These are phyloP conservation scores for Nymphalis io DNA, from an alignment of 1,140 invertebrate species.

Conservation along the genomic window DNA sequence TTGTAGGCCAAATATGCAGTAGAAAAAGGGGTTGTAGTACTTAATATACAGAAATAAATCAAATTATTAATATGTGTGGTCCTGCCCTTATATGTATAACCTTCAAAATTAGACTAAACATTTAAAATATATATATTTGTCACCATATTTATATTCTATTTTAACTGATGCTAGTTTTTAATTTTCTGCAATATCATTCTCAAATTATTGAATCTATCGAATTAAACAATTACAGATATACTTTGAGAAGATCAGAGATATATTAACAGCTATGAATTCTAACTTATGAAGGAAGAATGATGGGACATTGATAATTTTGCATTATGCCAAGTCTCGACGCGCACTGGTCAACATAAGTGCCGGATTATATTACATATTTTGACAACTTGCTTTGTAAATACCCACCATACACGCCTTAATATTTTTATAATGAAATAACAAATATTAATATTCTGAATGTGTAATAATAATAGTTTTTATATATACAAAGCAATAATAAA, in stretches of 20 bases:
- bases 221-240: conserved; percentile 24
- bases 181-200: conserved; percentile 8
- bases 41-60: too few species aligned
- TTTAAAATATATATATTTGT: not conserved
- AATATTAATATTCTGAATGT: conserved; percentile 10
- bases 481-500: conserved; percentile 12
- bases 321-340: conserved; percentile 11
- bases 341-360: conserved; percentile 2
- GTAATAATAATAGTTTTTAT: conserved; percentile 12
- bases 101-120: not conserved
- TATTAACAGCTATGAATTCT: conserved; percentile 10
- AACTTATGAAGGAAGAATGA: conserved; percentile 15
- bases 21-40: too few species aligned
- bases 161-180: conserved; percentile 7
- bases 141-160: not conserved
- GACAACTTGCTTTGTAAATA: conserved; percentile 7
- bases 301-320: not conserved
- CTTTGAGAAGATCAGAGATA: conserved; percentile 20
- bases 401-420: conserved; percentile 5
- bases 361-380: not conserved
- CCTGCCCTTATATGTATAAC: too few species aligned
- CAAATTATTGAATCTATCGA: conserved; percentile 28
- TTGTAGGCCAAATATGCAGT: too few species aligned
- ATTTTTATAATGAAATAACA: conserved; percentile 8
- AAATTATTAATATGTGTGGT: too few species aligned